Base-by-base conservation (phyloP, 2,113 vertebrate species). In the Cepphus grylle region DNA sequence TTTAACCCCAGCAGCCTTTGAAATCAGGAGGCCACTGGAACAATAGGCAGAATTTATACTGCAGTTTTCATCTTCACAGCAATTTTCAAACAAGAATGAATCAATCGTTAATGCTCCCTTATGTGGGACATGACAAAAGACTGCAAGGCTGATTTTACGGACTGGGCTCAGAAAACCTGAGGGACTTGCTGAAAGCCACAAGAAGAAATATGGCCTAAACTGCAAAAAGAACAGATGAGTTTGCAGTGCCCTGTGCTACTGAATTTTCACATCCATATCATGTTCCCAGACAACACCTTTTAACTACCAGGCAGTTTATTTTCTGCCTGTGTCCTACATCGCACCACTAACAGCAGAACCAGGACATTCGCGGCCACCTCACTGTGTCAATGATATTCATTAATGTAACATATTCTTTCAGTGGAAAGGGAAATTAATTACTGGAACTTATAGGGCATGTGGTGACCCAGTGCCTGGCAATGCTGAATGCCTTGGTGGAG, bases 81-180 rank as follows among this genome's bases (percentile, higher is more conserved):
- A 90, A 94, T 96, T 95, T 94, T 95, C 84, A 93, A 97, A 86
- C 87, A 93, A 6, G 63, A 95, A 86, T 88, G 74, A 95, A 93
- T 94, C 89, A 91, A 23, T 90, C 94, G 82, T 91, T 93, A 91
- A 85, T 80, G 86, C 34, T 88, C 42, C 67, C 50, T 88, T 80
- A 66, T 23, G 78, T 1, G 7, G 74, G 38, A 94, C 67, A 27
- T 47, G 71, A 94, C 74, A 91, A 86, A 96, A 83, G 59, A 59
- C 45, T 38, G 61, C 43, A 77, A 86, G 77, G 23, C 66, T 79
- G 59, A 86, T 95, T 95, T 95, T 94, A 91, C 7, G 4, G 58
- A 55, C 67, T 62, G 32, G 81, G 58, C 38, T 88, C 29, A 66
- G 72, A 87, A 94, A 91, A 91, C 47, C 91, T 76, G 61, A 94